Evolutionary conservation across 2,797 vertebrate genomes (phyloP).

Genomic region (Streptopelia turtur): DNA sequence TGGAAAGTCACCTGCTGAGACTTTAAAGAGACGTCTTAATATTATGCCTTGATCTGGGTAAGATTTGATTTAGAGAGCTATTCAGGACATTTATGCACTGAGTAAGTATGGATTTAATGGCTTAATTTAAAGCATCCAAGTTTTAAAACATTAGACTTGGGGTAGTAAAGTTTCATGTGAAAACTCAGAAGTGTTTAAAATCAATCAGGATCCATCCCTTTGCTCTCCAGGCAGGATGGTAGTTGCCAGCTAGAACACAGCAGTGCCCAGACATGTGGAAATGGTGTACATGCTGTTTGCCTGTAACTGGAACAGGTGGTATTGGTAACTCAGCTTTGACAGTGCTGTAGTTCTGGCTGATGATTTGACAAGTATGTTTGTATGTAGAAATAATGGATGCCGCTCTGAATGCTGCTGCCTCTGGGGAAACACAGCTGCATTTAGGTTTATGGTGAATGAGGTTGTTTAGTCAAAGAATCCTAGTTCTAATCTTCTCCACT

Average conservation of each 20-base stretch:
- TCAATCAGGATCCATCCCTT: not conserved
- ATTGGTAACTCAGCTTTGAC: not conserved
- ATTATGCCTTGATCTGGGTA: constrained; percentile 36
- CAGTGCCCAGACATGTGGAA: not conserved
- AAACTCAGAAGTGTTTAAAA: not conserved
- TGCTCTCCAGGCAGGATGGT: not conserved
- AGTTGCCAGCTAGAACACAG: not conserved
- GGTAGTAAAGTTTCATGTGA: not conserved
- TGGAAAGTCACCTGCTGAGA: not conserved
- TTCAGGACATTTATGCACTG: constrained; percentile 48
- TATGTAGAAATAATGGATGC: not conserved
- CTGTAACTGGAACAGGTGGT: not conserved
- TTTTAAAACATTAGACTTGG: not conserved
- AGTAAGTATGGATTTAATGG: constrained; percentile 50
- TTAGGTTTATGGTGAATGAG: not conserved
- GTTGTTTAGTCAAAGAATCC: not conserved
- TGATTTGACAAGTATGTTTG: not conserved
- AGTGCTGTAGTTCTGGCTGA: not conserved
- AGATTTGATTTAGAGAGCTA: constrained; percentile 46
- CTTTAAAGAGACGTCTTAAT: not conserved
- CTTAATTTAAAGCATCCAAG: constrained; percentile 40
- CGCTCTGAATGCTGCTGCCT: not conserved
- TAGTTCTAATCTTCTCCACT: not conserved
- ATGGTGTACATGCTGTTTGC: not conserved
- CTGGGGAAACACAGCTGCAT: not conserved